Base-by-base conservation (phyloP, 2,888 invertebrate genomes). In the Monoplex corrugatus region DNA sequence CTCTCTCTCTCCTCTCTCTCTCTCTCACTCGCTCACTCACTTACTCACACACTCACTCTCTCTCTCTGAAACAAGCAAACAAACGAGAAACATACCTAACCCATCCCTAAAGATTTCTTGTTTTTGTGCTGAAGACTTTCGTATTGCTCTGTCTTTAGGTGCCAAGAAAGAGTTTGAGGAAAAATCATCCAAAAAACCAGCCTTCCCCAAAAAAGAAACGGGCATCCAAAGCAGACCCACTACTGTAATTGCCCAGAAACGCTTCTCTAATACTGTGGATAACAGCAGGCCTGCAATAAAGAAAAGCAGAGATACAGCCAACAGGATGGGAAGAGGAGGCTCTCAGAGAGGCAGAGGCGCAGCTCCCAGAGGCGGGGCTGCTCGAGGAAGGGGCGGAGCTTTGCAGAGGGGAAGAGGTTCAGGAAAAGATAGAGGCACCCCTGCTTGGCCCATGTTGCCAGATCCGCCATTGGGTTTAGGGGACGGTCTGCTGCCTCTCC, bases 401-500 rank as follows among this genome's bases (percentile, higher is more conserved):
- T 8, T 32, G 45, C 32, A 19, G 83, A 13, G 50, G 45, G 28
- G 45, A 16, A 35, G 50, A 43, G 28, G 43, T 16, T 19, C 83
- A 2, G 0, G 32, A 10, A 8, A 19, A 57, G 57, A n/a, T n/a
- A n/a, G 57, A 23, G 45, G 32, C 2, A 32, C 16, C 16, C 32
- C 32, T n/a, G 83, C 45, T 3, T 45, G 50, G 1, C 45, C 45
- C 19, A 32, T 83, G 50, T 45, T 83, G 45, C 83, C 83, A 13
- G 50, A 83, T 40, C 83, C 83, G 28, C 43, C 78, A 23, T 35
- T n/a, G n/a, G 45, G 83, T 13, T 32, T 44, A 50, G 50, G 83
- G 32, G 83, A 83, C 1, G 83, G 83, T 0, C 45, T 83, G 83
- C 50, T 83, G 44, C 83, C 83, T 16, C 83, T 45, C 40, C 83